A percentile compares a stretch with the other conserved stretches of the same genome.
Evolutionary conservation across 2,888 invertebrate species (phyloP).

Genomic region (Strigamia crassipes): DNA sequence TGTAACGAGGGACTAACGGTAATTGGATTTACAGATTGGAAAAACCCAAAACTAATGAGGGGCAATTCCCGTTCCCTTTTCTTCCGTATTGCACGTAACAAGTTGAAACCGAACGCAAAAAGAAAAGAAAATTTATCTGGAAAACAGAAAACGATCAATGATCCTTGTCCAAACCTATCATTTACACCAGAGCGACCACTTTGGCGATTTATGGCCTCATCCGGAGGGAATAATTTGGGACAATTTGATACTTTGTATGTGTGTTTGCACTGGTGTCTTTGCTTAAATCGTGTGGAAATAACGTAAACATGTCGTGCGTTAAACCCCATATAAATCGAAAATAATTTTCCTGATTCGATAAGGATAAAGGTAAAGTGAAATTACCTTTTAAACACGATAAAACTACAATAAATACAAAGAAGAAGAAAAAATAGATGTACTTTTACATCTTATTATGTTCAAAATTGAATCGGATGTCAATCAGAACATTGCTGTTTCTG

Average conservation of each 20-base stretch:
- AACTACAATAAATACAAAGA: too few species aligned
- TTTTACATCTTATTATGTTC: too few species aligned
- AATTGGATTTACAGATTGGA: conserved; percentile 39
- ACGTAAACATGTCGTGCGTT: background rate
- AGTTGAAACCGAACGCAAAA: background rate
- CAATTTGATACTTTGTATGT: conserved; percentile 22
- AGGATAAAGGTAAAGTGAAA: background rate
- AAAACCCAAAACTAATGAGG: conserved; percentile 41
- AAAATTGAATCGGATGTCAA: background rate
- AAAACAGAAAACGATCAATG: conserved; percentile 24
- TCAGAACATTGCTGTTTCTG: background rate
- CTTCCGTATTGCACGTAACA: conserved; percentile 1
- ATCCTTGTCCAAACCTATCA: conserved; percentile 28
- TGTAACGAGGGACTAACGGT: conserved; percentile 32
- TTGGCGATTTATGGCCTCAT: conserved; percentile 31
- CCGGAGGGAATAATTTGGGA: conserved; percentile 22
- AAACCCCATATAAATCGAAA: conserved; percentile 11
- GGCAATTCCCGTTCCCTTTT: background rate
- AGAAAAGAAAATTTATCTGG: background rate
- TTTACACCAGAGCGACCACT: background rate
- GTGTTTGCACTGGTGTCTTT: conserved; percentile 17
- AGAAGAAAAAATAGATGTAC: too few species aligned
- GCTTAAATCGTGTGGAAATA: conserved; percentile 18
- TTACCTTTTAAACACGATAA: background rate
- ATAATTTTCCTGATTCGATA: background rate